Base-by-base conservation (phyloP, 1,140 invertebrate genomes). In the Drosophila truncata region DNA sequence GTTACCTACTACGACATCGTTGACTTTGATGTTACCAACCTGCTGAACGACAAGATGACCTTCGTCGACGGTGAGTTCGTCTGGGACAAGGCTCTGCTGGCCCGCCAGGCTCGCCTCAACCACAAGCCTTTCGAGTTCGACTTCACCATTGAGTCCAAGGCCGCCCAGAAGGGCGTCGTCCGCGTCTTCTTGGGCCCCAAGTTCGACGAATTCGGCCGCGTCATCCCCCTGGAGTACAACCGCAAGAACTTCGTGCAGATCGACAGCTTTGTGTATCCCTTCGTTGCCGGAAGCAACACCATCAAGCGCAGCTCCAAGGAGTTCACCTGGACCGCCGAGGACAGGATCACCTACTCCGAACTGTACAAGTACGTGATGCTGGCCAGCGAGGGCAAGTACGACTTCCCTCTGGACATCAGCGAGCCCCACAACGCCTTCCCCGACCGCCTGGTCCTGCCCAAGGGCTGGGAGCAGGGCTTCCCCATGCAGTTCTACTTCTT, bases 261-360 rank as follows among this genome's bases (percentile, higher is more conserved):
- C 23, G 46, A 47, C 46, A 47, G 44, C 23, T 49, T 49, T 1
- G 25, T 49, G 16, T 49, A n/a, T 16, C 16, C 46, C 14, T 49
- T 49, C 46, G 25, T 16, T n/a, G 46, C 46, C 46, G 46, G 46
- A 49, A 27, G 3, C 46, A 49, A 49, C 46, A 27, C 25, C 46
- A 49, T 49, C 46, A 49, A 49, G 46, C 46, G 46, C 46, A 49
- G 46, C 46, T 49, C 46, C 46, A 49, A 49, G 46, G 46, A 49
- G 46, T 49, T 49, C 46, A 27, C 46, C 46, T 49, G 46, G 46
- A 49, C 46, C 25, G 25, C 25, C 46, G 46, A 49, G 46, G 46
- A 49, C 46, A 49, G 46, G 46, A 27, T 49, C 25, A 49, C 46
- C 25, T 49, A 49, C 16, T 6, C 46, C 25, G 46, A 49, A n/a